Evolutionary conservation across 2,888 invertebrate genomes (phyloP).

Genomic region (Steinernema scapterisci): DNA sequence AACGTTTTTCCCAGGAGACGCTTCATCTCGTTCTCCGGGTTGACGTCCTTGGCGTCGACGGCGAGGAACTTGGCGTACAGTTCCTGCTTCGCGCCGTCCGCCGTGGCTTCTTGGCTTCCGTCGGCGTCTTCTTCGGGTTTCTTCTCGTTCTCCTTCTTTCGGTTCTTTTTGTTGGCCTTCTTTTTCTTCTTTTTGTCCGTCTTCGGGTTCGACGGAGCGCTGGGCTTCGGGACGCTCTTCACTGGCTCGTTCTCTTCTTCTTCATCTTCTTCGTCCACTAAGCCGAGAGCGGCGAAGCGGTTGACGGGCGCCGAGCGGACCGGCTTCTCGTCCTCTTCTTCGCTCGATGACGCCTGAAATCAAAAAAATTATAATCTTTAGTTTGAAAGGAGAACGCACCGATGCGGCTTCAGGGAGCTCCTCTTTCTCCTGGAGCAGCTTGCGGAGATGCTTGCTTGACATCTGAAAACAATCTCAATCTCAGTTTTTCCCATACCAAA

Average conservation of each 20-base stretch:
- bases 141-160: slow-evolving; percentile 39
- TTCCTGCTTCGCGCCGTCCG: slow-evolving; percentile 32
- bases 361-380: too few species aligned
- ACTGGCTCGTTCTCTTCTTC: slow-evolving; percentile 31
- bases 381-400: too few species aligned
- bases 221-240: background rate
- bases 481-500: background rate
- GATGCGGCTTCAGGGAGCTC: background rate
- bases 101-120: background rate
- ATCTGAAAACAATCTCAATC: background rate
- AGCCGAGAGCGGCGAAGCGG: slow-evolving; percentile 1
- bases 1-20: slow-evolving; percentile 53
- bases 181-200: slow-evolving; percentile 19
- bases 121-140: slow-evolving; percentile 33
- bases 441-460: slow-evolving; percentile 20
- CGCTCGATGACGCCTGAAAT: background rate
- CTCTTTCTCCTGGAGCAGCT: background rate
- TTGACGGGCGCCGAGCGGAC: background rate
- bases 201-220: background rate
- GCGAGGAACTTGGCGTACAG: slow-evolving; percentile 36
- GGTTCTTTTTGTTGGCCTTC: slow-evolving; percentile 31
- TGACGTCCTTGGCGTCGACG: slow-evolving; percentile 51
- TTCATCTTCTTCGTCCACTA: slow-evolving; percentile 30
- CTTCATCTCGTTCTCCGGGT: slow-evolving; percentile 54
- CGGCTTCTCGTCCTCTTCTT: background rate